A percentile compares a stretch with the other conserved stretches of the same genome.
These are phyloP conservation scores for Griposia aprilina DNA, from an alignment of 2,888 invertebrate species.

Conservation along the genomic window DNA sequence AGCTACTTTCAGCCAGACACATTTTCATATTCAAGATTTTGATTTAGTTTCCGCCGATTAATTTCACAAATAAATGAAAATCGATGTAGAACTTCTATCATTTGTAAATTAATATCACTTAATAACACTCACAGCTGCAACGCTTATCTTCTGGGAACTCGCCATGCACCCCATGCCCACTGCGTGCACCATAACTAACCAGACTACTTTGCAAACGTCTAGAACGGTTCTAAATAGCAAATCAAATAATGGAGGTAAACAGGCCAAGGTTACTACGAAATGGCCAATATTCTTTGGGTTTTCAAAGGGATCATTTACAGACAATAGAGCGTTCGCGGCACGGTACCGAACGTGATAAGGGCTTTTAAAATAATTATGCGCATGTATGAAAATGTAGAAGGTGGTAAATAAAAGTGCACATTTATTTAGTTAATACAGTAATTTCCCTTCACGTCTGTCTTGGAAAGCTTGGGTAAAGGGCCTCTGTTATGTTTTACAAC, in stretches of 20 bases:
- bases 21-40: not conserved
- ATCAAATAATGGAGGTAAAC: conserved; percentile 65
- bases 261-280: conserved; percentile 79
- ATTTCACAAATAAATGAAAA: not conserved
- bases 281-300: conserved; percentile 56
- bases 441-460: not conserved
- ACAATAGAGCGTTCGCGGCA: conserved; percentile 77
- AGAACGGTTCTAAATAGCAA: conserved; percentile 46
- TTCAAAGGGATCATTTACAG: conserved; percentile 62
- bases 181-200: conserved; percentile 72
- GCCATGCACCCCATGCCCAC: conserved; percentile 83
- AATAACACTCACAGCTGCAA: conserved; percentile 70
- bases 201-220: conserved; percentile 48
- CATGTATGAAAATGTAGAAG: conserved; percentile 31
- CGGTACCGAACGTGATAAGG: conserved; percentile 71
- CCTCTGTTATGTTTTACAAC: not conserved
- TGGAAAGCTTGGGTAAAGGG: not conserved
- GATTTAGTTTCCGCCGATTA: not conserved
- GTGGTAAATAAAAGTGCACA: conserved; percentile 10
- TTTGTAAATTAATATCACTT: not conserved
- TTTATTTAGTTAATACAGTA: not conserved
- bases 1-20: not conserved
- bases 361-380: conserved; percentile 50
- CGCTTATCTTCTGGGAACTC: conserved; percentile 77
- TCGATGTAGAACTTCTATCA: not conserved